Evolutionary conservation across 2,888 invertebrate genomes (phyloP).

Genomic region (Chydorus sphaericus): DNA sequence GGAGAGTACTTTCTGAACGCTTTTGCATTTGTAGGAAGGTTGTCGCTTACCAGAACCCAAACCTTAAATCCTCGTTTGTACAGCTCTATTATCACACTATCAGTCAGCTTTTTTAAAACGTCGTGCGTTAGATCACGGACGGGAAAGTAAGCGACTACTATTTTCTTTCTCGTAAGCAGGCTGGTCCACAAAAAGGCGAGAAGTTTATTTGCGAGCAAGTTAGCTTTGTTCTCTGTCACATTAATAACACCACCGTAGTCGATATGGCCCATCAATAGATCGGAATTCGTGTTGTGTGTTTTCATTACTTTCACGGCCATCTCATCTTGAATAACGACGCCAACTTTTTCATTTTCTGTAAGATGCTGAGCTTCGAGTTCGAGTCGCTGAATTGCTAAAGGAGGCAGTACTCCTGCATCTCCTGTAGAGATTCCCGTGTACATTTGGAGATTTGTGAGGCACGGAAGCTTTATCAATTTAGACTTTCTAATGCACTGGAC

Average conservation of each 20-base stretch:
- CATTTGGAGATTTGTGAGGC: neutral
- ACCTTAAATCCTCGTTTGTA: neutral
- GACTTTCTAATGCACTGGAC: neutral
- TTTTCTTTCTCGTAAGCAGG: neutral
- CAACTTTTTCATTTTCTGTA: neutral
- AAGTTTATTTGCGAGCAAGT: neutral
- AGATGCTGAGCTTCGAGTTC: neutral
- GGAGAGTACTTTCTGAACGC: neutral
- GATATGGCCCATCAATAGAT: neutral
- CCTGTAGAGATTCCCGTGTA: neutral
- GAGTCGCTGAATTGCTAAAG: neutral
- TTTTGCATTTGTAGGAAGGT: neutral
- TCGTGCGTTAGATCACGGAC: neutral
- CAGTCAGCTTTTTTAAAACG: neutral
- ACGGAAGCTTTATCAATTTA: neutral
- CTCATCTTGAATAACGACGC: neutral
- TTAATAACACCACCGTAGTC: neutral
- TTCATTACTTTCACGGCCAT: neutral
- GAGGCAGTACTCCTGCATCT: neutral
- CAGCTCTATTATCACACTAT: neutral
- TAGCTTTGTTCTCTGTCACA: neutral
- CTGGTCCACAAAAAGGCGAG: neutral
- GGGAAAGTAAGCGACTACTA: neutral
- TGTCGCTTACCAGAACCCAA: neutral
- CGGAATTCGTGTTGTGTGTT: neutral